These are phyloP conservation scores for Athene cunicularia DNA, from an alignment of 2,113 vertebrate genomes.

Conservation along the genomic window DNA sequence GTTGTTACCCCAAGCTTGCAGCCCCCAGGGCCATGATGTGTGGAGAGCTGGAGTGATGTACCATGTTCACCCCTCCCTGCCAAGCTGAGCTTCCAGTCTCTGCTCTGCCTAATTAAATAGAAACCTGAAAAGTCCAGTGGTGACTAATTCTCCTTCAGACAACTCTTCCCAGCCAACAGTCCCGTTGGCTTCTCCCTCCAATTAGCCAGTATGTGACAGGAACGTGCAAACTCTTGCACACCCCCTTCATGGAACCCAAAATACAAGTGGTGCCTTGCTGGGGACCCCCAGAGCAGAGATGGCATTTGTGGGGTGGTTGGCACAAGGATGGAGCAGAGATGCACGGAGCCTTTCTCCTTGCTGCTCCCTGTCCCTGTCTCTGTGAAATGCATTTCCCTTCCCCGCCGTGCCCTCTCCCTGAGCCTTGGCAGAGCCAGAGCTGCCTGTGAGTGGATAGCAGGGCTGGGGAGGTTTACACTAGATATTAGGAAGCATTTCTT, in stretches of 20 bases:
- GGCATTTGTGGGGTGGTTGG: neutral
- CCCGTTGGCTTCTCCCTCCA: neutral
- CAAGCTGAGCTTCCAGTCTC: neutral
- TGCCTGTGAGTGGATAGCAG: neutral
- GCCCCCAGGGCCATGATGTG: neutral
- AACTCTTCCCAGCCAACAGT: neutral
- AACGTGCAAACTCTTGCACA: neutral
- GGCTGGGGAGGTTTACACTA: too few species aligned
- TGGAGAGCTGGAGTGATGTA: neutral
- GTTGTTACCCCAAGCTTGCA: rapidly evolving
- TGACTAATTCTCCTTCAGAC: neutral
- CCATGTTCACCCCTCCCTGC: neutral
- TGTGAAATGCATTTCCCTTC: neutral
- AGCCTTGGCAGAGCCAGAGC: rapidly evolving
- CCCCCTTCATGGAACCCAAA: neutral
- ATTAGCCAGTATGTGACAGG: rapidly evolving
- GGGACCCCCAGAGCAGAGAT: neutral
- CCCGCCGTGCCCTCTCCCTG: neutral
- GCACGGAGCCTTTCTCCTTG: neutral
- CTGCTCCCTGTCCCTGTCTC: neutral
- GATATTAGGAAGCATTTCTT: too few species aligned
- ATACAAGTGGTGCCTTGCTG: neutral
- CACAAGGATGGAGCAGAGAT: neutral
- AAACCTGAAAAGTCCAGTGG: neutral
- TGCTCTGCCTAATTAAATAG: neutral